Evolutionary conservation across 2,888 invertebrate species (phyloP), one percentile per base, ranked within the genome.

Genomic region (Dorcus parallelipipedus): DNA sequence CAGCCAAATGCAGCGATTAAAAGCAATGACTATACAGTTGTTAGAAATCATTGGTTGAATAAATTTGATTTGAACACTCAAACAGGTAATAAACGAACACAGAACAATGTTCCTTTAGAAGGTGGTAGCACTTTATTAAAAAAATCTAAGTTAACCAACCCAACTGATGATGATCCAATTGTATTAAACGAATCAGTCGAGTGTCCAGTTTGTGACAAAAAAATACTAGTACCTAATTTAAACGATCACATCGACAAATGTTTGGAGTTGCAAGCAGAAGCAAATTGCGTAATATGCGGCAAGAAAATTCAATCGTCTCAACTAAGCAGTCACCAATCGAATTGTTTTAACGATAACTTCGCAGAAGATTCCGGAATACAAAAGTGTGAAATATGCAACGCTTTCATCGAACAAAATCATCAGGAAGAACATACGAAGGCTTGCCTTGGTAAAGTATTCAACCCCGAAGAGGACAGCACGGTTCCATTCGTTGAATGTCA

Each of bases 331-430:
- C 62, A 57, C 45, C 20, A 54, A 1, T 8, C 43, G 26, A 40
- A 43, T 41, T 56, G 53, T 41, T 53, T 55, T 38, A 41, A 56
- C 1, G 40, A 47, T 39, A 47, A 41, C 38, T 26, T 47, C 10
- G 33, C 20, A 17, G 51, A 48, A n/a, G 43, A 51, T 23, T 33
- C 9, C 20, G 26, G 20, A 39, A 8, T 81, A 2, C 69, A 67
- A 5, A 64, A 78, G 39, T 85, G 85, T 71, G 83, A 83, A 7
- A 72, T 82, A 54, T 85, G 85, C 69, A 74, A 73, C 59, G 49
- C 55, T 8, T 72, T 74, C 67, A 67, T 83, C 33, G 66, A 65
- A 42, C 70, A 66, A 59, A 65, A 65, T 48, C 66, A 73, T 60
- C 80, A 84, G 60, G 70, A 70, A 42, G 14, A 51, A 4, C 76